These are phyloP conservation scores for Epinephelus lanceolatus DNA, from an alignment of 2,113 vertebrate genomes.

Conservation along the genomic window DNA sequence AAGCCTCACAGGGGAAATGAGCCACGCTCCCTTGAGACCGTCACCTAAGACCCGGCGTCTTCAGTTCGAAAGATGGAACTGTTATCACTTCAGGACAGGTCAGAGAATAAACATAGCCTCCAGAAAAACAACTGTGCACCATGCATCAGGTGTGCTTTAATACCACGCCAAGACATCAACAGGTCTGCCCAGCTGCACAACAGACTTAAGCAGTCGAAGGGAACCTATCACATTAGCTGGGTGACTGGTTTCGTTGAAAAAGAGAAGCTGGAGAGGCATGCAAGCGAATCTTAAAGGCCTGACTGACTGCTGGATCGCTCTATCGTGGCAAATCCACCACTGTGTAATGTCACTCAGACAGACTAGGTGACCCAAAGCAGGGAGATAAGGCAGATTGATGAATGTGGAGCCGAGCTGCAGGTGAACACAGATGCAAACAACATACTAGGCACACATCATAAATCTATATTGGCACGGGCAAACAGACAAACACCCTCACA, in stretches of 20 bases:
- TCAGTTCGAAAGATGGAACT: conserved; percentile 20
- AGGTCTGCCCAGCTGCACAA: conserved; percentile 62
- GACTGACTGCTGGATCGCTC: conserved; percentile 31
- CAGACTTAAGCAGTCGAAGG: conserved; percentile 48
- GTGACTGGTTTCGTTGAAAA: conserved; percentile 55
- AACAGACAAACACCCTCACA: not conserved
- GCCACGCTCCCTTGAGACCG: conserved; percentile 28
- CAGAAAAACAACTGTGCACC: conserved; percentile 39
- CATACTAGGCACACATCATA: conserved; percentile 10
- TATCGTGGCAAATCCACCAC: conserved; percentile 25
- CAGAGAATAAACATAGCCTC: conserved; percentile 45
- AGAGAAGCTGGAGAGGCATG: conserved; percentile 28
- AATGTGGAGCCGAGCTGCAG: conserved; percentile 20
- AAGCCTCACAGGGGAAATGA: conserved; percentile 40
- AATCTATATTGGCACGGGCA: conserved; percentile 8
- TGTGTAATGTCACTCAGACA: conserved; percentile 33
- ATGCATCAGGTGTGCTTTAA: conserved; percentile 67
- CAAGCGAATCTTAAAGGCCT: conserved; percentile 30
- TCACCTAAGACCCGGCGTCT: conserved; percentile 20
- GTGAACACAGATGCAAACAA: conserved; percentile 7
- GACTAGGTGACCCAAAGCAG: conserved; percentile 15
- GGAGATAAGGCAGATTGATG: conserved; percentile 26
- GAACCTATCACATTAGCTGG: conserved; percentile 66
- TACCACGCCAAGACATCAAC: conserved; percentile 53
- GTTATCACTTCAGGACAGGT: conserved; percentile 36